These are phyloP conservation scores for Homarus gammarus DNA, from an alignment of 2,888 invertebrate species.

Conservation along the genomic window DNA sequence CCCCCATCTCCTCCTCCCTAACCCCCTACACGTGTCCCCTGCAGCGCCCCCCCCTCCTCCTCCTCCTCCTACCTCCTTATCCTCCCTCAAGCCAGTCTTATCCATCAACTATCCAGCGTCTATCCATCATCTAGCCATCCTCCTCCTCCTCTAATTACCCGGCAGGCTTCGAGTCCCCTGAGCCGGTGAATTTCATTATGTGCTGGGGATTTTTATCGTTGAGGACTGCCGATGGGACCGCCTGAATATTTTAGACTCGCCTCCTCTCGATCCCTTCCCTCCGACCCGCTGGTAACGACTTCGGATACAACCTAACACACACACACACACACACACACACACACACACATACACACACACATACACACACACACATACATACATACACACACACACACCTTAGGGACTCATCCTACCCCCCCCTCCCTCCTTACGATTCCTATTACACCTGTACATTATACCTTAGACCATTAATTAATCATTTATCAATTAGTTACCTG, in stretches of 20 bases:
- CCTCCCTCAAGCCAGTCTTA: conserved; percentile 19
- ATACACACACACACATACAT: no score
- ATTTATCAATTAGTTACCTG: no score
- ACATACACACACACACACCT: conserved; percentile 9
- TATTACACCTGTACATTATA: no score
- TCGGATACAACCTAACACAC: no score
- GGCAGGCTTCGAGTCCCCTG: conserved; percentile 29
- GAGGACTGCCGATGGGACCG: conserved; percentile 56
- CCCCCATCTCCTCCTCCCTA: neutral
- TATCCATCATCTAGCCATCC: conserved; percentile 53
- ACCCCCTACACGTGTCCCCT: neutral
- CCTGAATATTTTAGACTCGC: conserved; percentile 61
- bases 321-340: conserved; percentile 15
- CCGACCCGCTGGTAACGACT: conserved; percentile 8
- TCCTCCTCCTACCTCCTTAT: neutral
- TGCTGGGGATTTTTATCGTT: conserved; percentile 65
- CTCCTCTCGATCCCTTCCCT: conserved; percentile 20
- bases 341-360: no score
- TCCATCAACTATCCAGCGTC: conserved; percentile 27
- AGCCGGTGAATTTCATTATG: conserved; percentile 69
- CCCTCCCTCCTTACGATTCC: no score
- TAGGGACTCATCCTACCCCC: no score
- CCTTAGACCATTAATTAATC: no score
- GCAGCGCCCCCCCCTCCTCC: neutral
- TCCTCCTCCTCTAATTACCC: conserved; percentile 48